Base-by-base conservation (phyloP, 2,797 vertebrate genomes). In the Schizopygopsis malacanthus region DNA sequence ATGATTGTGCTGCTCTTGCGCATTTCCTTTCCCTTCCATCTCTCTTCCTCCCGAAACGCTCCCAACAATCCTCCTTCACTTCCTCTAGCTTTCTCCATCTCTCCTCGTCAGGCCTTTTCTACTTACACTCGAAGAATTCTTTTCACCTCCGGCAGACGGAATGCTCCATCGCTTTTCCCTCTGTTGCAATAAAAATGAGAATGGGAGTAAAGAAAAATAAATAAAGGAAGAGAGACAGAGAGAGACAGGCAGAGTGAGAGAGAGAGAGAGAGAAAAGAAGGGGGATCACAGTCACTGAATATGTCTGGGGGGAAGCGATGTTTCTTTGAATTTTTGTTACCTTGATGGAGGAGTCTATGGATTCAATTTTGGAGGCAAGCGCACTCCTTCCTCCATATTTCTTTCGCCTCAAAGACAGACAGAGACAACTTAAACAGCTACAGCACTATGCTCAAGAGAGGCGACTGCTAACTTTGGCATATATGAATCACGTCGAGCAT, bases 81-180 rank as follows among this genome's bases (percentile, higher is more conserved):
- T 72, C 80, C 71, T 83, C 75, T 75, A 73, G 80, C 82, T 86
- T 50, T 80, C 83, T 73, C 79, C 83, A 87, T 83, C 86, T 86
- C 86, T 89, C 86, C 90, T 87, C 88, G 89, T 91, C 93, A 93
- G 88, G 88, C 89, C 90, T 91, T 91, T 92, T 93, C 92, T 93
- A 96, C 96, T 97, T 95, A 96, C 95, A 70, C 93, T 94, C 90
- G 92, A 92, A 79, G 91, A 90, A 90, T 91, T 93, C 96, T 96
- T 93, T 97, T 96, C 88, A 95, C 96, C 96, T 83, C 96, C 94
- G 85, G 96, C 96, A 84, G 95, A 96, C 10, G 96, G 97, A 95
- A 97, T 94, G 88, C 95, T 96, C 96, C 94, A 95, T 87, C 93
- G 93, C 92, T 96, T 97, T 93, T 97, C 95, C 93, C 95, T 96